Evolutionary conservation across 2,888 invertebrate species (phyloP).

Genomic region (Deilephila porcellus): DNA sequence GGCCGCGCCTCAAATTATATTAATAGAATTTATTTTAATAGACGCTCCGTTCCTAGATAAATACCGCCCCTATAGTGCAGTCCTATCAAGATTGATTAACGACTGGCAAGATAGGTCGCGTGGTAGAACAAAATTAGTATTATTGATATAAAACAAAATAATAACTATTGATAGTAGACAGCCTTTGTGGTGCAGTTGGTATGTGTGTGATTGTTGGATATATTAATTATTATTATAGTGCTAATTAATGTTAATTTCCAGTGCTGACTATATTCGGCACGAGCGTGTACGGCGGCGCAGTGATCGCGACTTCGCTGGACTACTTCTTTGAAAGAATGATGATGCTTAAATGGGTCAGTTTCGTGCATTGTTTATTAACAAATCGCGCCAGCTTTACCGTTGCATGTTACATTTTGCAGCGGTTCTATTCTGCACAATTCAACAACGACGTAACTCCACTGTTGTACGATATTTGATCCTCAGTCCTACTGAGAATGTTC

Average conservation of each 20-base stretch:
- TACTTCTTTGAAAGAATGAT: conserved; percentile 90
- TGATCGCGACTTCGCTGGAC: conserved; percentile 88
- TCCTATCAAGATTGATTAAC: too few species aligned
- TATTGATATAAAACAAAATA: too few species aligned
- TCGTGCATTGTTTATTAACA: conserved; percentile 11
- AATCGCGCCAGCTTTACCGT: background rate
- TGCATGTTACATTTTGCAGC: conserved; percentile 13
- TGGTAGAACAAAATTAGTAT: too few species aligned
- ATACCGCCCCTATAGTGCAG: too few species aligned
- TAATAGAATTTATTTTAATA: too few species aligned
- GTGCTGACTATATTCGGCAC: conserved; percentile 90
- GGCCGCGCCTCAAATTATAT: too few species aligned
- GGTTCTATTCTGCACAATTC: background rate
- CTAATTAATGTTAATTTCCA: conserved; percentile 48
- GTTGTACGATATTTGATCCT: background rate
- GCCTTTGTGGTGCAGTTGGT: too few species aligned
- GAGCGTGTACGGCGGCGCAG: conserved; percentile 90
- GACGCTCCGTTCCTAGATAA: too few species aligned
- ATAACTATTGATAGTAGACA: too few species aligned
- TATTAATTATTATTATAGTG: background rate
- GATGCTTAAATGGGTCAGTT: conserved; percentile 87
- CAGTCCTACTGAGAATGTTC: background rate
- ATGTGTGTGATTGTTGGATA: too few species aligned
- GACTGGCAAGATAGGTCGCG: too few species aligned
- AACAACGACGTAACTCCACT: background rate